phyloP scores from a whole-genome alignment of 2,797 vertebrate genomes.

The Sebastes vulpes region DNA sequence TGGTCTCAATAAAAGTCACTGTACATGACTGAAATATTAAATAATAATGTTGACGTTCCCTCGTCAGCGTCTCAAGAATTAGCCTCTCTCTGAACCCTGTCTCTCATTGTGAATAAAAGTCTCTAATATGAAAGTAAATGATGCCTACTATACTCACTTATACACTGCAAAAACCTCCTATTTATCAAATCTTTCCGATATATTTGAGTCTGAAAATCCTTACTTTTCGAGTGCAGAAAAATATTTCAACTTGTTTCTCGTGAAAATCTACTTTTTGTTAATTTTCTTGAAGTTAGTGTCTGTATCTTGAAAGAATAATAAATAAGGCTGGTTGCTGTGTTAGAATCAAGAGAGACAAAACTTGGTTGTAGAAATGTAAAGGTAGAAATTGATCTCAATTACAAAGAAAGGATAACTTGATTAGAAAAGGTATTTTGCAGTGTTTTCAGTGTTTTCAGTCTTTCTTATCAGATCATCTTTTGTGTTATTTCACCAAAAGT shows the following conservation, averaged over 20 bases:
- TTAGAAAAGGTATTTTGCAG: neutral
- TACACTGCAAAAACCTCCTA: neutral
- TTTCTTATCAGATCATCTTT: constrained; percentile 6
- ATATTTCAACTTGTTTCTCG: neutral
- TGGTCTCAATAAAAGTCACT: neutral
- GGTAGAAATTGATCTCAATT: no score
- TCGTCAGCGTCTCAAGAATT: neutral
- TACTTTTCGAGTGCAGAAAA: neutral
- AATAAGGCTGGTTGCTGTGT: neutral
- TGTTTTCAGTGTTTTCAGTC: neutral
- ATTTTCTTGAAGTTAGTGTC: neutral
- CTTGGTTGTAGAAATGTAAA: neutral
- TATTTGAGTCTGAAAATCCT: neutral
- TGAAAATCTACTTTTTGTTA: neutral
- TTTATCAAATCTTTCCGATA: neutral
- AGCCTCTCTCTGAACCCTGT: neutral
- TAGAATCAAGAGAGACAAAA: neutral
- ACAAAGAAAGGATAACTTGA: neutral
- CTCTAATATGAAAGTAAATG: neutral
- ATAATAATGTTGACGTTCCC: neutral
- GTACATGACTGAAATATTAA: neutral
- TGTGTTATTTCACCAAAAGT: neutral
- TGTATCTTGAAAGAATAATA: neutral
- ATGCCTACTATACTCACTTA: neutral
- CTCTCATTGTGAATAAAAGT: neutral